Base-by-base conservation (phyloP, 2,888 invertebrate genomes). In the Hypercompe scribonia region DNA sequence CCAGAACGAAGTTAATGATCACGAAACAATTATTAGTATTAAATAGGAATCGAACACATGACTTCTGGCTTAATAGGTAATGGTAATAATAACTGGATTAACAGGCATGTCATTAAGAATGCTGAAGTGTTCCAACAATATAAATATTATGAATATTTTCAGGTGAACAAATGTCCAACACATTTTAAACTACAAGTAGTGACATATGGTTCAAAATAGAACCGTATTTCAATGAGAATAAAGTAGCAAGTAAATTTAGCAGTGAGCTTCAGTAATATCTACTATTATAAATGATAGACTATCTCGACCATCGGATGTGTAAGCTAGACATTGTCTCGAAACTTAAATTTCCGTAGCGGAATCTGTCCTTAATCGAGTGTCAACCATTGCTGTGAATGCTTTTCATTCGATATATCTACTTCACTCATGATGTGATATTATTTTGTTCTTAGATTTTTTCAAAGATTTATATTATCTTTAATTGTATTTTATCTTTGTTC, bases 331-430 rank as follows among this genome's bases (percentile, higher is more conserved):
- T 71, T 78, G 68, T 74, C 76, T 72, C 70, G 34, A 68, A 73
- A 65, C 73, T 76, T 58, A 65, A 71, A 80, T 78, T 80, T 83
- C 73, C 83, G 78, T 66, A 46, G 65, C 75, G 74, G 69, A 58
- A 65, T 65, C 69, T 74, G 67, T 66, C 68, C 70, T 73, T 81
- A 81, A 81, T 81, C 78, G 78, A 73, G 78, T 78, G 77, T 72
- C 77, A 68, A 54, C 33, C 71, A 71, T 72, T 42, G 70, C 70
- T 58, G 76, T 46, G 31, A 65, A 65, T 36, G 65, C 65, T 50
- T 36, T 50, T 50, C 36, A 65, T n/a, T 46, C 34, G n/a, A 70
- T 70, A 65, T 65, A 54, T 54, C 65, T 70, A 65, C 50, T 36
- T 65, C 65, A 36, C 24, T 15, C 36, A 65, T 65, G 70, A 70